Base-by-base conservation (phyloP, 1,140 invertebrate species). In the Drepana arcuata region DNA sequence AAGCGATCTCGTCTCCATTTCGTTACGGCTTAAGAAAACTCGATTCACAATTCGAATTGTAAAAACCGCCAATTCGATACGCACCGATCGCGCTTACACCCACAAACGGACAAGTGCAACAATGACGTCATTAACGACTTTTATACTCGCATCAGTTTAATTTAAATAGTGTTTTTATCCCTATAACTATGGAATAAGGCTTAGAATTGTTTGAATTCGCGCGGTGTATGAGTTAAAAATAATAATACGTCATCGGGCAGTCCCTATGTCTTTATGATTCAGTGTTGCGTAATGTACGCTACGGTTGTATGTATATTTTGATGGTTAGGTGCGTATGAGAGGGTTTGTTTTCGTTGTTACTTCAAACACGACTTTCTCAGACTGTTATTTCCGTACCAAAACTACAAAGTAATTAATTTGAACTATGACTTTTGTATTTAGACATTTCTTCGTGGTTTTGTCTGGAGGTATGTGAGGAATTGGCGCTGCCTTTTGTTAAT, bases 241-340 rank as follows among this genome's bases (percentile, higher is more conserved):
- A 77, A 74, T 74, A 73, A 75, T 61, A 67, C 64, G 62, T 74
- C 68, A 78, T 68, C 54, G 49, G 55, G 28, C 38, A 49, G 50
- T 61, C 63, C 64, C 75, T 69, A 60, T 65, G 66, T 80, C 68
- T 77, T 77, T 79, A 69, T 59, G 60, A 64, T 62, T 56, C 69
- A 57, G 45, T 62, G 65, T 75, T 56, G 52, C 74, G 65, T 63
- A 55, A 64, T 71, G 50, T 46, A 48, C 54, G 60, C 58, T 61
- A 59, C 62, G 55, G 55, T 63, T 57, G 65, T 68, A 60, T 65
- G 70, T 73, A 71, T 69, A 64, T 63, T 77, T 66, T 75, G 66
- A 65, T 63, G 60, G 53, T 53, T 57, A 42, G 29, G 43, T 42
- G 25, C 18, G 6, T 38, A 46, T 48, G 25, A 55, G 29, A 35